phyloP scores from a whole-genome alignment of 2,888 invertebrate genomes.

The Agonopterix heracliana region DNA sequence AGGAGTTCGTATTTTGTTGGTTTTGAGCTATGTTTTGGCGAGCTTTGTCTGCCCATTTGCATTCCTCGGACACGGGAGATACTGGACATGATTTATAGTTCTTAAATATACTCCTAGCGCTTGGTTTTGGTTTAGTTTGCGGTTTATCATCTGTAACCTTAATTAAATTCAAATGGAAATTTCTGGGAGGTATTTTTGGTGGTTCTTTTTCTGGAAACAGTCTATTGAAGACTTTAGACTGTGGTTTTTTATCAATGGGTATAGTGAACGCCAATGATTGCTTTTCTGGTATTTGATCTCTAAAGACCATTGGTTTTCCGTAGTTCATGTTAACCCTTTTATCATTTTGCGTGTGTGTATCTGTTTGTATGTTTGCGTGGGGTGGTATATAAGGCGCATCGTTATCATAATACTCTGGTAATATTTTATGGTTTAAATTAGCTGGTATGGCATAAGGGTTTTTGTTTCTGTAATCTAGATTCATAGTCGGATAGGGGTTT shows the following conservation, averaged over 20 bases:
- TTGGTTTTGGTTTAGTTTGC: conserved; percentile 50
- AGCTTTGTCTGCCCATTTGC: conserved; percentile 77
- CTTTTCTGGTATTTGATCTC: conserved; percentile 50
- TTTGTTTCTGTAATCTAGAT: conserved; percentile 56
- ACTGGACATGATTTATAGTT: conserved; percentile 87
- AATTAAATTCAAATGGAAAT: conserved; percentile 57
- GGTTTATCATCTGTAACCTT: conserved; percentile 47
- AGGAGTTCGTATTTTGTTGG: conserved; percentile 48
- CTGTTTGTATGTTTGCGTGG: conserved; percentile 43
- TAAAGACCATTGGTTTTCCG: conserved; percentile 47
- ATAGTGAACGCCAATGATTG: conserved; percentile 48
- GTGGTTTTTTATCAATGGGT: conserved; percentile 51
- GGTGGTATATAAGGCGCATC: conserved; percentile 60
- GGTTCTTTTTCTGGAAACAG: conserved; percentile 55
- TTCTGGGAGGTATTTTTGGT: conserved; percentile 35
- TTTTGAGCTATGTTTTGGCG: conserved; percentile 34
- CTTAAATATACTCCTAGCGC: conserved; percentile 75
- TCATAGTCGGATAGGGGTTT: conserved; percentile 47
- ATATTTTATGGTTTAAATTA: conserved; percentile 56
- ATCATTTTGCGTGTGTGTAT: conserved; percentile 23
- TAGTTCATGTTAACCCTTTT: conserved; percentile 38
- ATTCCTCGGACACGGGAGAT: conserved; percentile 88
- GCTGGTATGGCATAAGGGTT: conserved; percentile 73
- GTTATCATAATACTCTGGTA: conserved; percentile 54
- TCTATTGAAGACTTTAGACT: conserved; percentile 63